These are phyloP conservation scores for Calephelis nemesis DNA, from an alignment of 1,140 invertebrate species.

Conservation along the genomic window DNA sequence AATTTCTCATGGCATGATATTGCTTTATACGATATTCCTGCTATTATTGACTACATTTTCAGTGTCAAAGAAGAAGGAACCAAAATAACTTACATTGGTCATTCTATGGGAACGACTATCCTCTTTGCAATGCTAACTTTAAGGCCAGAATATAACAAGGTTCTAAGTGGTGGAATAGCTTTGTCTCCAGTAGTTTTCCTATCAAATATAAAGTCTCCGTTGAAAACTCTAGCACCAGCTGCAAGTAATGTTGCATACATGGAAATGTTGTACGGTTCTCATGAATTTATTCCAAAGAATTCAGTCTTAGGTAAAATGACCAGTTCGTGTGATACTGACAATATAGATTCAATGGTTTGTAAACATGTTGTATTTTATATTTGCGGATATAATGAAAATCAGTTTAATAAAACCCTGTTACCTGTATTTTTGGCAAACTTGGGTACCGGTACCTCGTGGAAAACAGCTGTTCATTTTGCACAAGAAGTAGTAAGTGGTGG, in stretches of 20 bases:
- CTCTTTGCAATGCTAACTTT: constrained; percentile 82
- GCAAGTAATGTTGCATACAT: constrained; percentile 80
- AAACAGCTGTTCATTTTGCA: constrained; percentile 85
- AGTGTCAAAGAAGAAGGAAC: constrained; percentile 71
- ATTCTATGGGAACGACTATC: constrained; percentile 84
- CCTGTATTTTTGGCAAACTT: constrained; percentile 85
- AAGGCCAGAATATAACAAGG: constrained; percentile 84
- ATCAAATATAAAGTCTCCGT: constrained; percentile 84
- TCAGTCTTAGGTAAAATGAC: constrained; percentile 80
- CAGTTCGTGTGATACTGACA: constrained; percentile 79
- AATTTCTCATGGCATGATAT: constrained; percentile 85
- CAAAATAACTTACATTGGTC: constrained; percentile 84
- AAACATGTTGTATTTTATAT: constrained; percentile 83
- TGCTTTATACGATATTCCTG: constrained; percentile 86
- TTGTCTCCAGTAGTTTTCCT: constrained; percentile 88
- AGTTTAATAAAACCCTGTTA: constrained; percentile 84
- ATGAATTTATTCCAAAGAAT: constrained; percentile 84
- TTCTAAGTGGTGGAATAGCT: constrained; percentile 80
- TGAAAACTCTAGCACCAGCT: constrained; percentile 81
- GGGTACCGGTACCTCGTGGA: constrained; percentile 88
- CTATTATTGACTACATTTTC: constrained; percentile 85
- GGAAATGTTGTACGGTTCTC: constrained; percentile 79
- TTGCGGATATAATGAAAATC: constrained; percentile 83
- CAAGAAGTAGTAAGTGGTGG: constrained; percentile 80
- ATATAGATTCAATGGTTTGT: constrained; percentile 80